Evolutionary conservation across 2,113 vertebrate genomes (phyloP), one percentile per base, ranked within the genome.

Genomic region (Neopipo cinnamomea): DNA sequence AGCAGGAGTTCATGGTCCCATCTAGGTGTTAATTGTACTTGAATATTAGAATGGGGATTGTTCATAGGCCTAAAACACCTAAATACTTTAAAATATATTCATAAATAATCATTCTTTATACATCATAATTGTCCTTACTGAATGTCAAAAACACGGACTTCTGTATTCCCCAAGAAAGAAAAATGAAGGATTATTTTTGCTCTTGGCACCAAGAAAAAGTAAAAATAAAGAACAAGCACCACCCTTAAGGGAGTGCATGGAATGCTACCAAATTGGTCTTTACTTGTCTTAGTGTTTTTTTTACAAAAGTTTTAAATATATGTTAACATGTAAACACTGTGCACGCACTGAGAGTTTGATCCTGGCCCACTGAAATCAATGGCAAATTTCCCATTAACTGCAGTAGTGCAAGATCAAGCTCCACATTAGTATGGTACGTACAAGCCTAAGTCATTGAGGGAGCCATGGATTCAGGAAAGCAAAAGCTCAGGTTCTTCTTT

Each of bases 301-400:
- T 97, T 97, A 97, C 96, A 98, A 98, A 98, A 97, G 83, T 97
- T 97, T 99, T 99, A 98, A 99, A 99, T 99, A 99, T 24, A 98
- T 95, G 96, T 97, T 98, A 97, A 98, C 97, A 99, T 99, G 99
- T 99, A 99, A 99, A 99, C 99, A 98, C 97, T 95, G 95, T 95
- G 98, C 98, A 97, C 93, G 85, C 93, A 92, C 74, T 85, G 94
- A 81, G 96, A 92, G 93, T 88, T 91, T 88, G 93, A 83, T 93
- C 89, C 74, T 58, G 61, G 90, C 85, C 61, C n/a, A 30, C 85
- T 94, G 94, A 90, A 96, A 92, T 92, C 93, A 81, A 86, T 81
- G 88, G 83, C 88, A 89, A 89, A 96, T 91, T 85, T 95, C 71
- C 92, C 95, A 77, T 53, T 30, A 61, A 85, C 67, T 50, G 88